A percentile compares a stretch with the other conserved stretches of the same genome.
Conservation (phyloP, 2,113 vertebrate genomes). For the Eudyptes chrysolophus region DNA sequence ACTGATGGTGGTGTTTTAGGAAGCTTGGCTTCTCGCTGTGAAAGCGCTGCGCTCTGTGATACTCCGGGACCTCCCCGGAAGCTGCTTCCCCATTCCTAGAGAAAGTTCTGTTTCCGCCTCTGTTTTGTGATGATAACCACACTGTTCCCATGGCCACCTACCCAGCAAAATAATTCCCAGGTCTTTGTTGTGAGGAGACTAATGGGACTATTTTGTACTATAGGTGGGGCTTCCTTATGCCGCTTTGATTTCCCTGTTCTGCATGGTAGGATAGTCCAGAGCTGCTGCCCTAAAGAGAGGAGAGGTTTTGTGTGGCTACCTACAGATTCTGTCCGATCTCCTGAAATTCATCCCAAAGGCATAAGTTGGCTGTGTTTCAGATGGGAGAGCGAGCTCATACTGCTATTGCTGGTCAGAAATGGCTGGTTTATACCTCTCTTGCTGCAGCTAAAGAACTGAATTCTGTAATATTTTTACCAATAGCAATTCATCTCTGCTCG, state of each 20-base stretch:
- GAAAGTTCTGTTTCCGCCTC: not conserved
- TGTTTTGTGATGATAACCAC: slow-evolving; percentile 19
- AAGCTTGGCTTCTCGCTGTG: not conserved
- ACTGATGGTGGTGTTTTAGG: not conserved
- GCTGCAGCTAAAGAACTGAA: not conserved
- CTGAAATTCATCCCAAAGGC: not conserved
- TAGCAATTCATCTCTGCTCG: not conserved
- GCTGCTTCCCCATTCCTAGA: not conserved
- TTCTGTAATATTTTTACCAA: not conserved
- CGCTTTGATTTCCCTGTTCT: not conserved
- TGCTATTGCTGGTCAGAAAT: not conserved
- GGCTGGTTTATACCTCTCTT: not conserved
- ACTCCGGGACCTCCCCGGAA: not conserved
- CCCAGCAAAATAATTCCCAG: not conserved
- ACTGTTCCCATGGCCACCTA: slow-evolving; percentile 6
- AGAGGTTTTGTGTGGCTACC: not conserved
- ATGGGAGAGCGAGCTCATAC: not conserved
- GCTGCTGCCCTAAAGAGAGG: not conserved
- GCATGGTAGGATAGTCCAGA: not conserved
- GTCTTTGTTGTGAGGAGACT: not conserved
- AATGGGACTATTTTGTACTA: slow-evolving; percentile 13
- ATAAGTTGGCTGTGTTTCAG: not conserved
- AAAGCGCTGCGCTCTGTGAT: not conserved
- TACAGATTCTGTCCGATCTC: not conserved
- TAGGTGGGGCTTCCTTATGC: not conserved